Evolutionary conservation across 2,113 vertebrate genomes (phyloP), one percentile per base, ranked within the genome.

Genomic region (Loxodonta africana): DNA sequence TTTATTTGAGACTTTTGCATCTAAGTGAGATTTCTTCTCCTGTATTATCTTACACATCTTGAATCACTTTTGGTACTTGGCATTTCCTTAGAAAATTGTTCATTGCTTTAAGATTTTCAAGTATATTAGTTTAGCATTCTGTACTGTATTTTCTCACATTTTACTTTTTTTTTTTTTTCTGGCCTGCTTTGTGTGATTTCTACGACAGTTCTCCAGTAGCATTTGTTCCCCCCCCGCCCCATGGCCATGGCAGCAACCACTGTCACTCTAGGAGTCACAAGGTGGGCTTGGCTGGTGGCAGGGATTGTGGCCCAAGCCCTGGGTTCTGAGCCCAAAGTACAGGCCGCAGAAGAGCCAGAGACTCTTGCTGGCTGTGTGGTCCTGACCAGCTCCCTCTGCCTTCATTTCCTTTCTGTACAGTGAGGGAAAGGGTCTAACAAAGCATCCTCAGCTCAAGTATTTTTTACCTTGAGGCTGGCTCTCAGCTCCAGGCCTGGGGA

Each of bases 381-480:
- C 67, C 77, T 48, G n/a, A 28, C 21, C 30, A 53, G 74, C 9
- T 44, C 6, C 15, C 14, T 37, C 60, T 62, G 18, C 51, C 67
- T 8, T 33, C 48, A 20, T 80, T 81, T 63, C 44, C 25, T 78
- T 83, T 46, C 48, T 62, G 33, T 37, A 6, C 21, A n/a, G 48
- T 57, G 77, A 87, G 53, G 57, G 69, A 80, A 11, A 51, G 69
- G 15, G 37, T 57, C 44, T 63, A 65, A 93, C 51, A 21, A 63
- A 69, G 53, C 15, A 30, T 53, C 84, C 25, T 33, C 30, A 57
- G 67, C 23, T 71, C 21, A 23, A 11, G n/a, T 25, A 20, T 46
- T 91, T 53, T 77, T 82, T 94, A 91, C 93, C 57, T 84, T 9
- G 15, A 60, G 71, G 21, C 76, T 84, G 51, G 87, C 46, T 95